A percentile compares a stretch with the other conserved stretches of the same genome.
Evolutionary conservation across 92 coral and sea anemone genomes (phyloP).

Genomic region (Paragorgia papillata): DNA sequence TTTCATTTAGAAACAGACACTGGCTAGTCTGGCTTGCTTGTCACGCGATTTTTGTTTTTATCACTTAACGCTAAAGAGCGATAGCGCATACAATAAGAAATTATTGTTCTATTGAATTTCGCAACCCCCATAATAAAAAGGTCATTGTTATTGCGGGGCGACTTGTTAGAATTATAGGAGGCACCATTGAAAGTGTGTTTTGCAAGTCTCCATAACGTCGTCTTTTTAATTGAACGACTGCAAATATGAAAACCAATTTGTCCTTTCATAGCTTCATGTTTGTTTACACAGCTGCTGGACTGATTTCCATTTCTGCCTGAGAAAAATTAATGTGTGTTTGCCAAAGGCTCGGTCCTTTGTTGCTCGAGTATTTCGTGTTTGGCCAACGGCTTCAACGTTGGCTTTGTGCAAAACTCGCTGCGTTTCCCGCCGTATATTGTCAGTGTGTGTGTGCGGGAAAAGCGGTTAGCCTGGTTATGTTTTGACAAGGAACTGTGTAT

Average conservation of each 20-base stretch:
- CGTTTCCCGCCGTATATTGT: background rate
- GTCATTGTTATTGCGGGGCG: background rate
- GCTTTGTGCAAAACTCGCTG: background rate
- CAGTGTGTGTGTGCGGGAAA: background rate
- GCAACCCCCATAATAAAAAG: background rate
- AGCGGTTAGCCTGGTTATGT: conserved; percentile 15
- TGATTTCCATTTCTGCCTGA: conserved; percentile 34
- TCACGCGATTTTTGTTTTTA: background rate
- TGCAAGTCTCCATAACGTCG: background rate
- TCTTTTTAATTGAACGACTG: conserved; percentile 27
- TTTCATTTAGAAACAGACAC: no score
- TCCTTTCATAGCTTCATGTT: conserved; percentile 57
- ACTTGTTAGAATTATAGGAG: background rate
- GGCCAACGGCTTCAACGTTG: conserved; percentile 1
- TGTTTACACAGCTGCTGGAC: conserved; percentile 98
- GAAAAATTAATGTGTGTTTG: conserved; percentile 42
- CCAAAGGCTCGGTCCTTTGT: conserved; percentile 30
- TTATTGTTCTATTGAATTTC: background rate
- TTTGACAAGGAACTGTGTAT: conserved; percentile 3
- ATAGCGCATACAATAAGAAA: background rate
- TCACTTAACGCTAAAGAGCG: background rate
- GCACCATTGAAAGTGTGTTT: background rate
- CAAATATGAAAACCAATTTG: conserved; percentile 39
- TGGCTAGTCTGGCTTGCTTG: no score
- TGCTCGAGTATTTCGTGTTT: background rate